Evolutionary conservation across 2,888 invertebrate genomes (phyloP), one percentile per base, ranked within the genome.

Genomic region (Drosophila tripunctata): DNA sequence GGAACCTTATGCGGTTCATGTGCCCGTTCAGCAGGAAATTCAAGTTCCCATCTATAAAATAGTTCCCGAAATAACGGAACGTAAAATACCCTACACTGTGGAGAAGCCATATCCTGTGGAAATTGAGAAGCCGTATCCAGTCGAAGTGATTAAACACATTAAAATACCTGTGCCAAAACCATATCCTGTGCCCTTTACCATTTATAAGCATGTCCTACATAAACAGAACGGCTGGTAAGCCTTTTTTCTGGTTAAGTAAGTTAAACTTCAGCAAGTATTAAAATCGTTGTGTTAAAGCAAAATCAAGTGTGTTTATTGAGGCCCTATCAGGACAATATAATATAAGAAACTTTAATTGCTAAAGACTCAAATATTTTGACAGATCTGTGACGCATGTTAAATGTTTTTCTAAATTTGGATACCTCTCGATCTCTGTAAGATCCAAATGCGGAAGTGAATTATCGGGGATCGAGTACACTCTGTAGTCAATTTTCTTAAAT

Each of bases 131-230:
- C 95, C 95, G 4, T 95, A 95, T 93, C 95, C 95, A 77, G 94
- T 95, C 4, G 94, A 94, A 90, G 94, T 95, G 22, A 94, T 95
- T 72, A 95, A 95, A 92, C 95, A 93, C 88, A 94, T 95, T 44
- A 94, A 94, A 88, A 93, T 95, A 40, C 93, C 94, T 10, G 93
- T 94, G 77, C 93, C 94, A 80, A 94, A 94, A 88, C 95, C 95
- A 4, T 95, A 95, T 91, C 94, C 95, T 15, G 95, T 95, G 77
- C 95, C 95, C 76, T 93, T 94, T 8, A 95, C 95, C 36, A 94
- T 95, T 14, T 95, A 95, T 92, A 95, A 95, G 89, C 95, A 95
- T 90, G 93, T 95, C 78, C 94, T 95, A 92, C 94, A 95, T 50
- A 88, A 87, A 51, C 88, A 89, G 31, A 88, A 90, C 47, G 89